A percentile compares a stretch with the other conserved stretches of the same genome.
Evolutionary conservation across 2,797 vertebrate species (phyloP).

Genomic region (Enoplosus armatus): DNA sequence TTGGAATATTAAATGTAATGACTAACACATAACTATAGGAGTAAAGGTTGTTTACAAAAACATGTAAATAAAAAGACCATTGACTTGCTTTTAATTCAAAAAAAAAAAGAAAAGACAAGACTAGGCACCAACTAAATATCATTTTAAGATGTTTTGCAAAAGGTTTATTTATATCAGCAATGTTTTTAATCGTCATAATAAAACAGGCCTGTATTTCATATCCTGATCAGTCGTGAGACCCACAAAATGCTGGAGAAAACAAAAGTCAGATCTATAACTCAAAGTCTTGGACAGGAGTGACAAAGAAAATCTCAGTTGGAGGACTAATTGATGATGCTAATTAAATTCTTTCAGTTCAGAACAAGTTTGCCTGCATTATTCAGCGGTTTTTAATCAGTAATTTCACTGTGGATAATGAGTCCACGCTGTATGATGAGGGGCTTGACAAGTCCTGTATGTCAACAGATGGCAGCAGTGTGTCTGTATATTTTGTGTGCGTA

Average conservation of each 20-base stretch:
- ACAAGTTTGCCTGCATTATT: slow-evolving; percentile 47
- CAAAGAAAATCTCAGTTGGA: slow-evolving; percentile 21
- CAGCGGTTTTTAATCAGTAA: slow-evolving; percentile 37
- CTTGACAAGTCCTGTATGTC: slow-evolving; percentile 33
- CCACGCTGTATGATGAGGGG: slow-evolving; percentile 17
- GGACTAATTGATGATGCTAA: slow-evolving; percentile 32
- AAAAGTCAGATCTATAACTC: slow-evolving; percentile 20
- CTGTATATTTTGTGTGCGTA: background rate
- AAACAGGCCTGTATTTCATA: slow-evolving; percentile 10
- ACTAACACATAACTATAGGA: background rate
- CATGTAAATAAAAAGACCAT: background rate
- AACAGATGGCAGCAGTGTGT: slow-evolving; percentile 59
- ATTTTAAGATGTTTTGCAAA: background rate
- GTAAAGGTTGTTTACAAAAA: background rate
- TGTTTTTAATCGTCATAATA: background rate
- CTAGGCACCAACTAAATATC: background rate
- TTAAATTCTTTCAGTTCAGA: slow-evolving; percentile 35
- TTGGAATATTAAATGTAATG: background rate
- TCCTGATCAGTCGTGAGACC: background rate
- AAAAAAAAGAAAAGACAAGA: background rate
- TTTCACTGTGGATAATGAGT: slow-evolving; percentile 31
- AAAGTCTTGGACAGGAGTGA: background rate
- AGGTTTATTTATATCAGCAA: slow-evolving; percentile 1
- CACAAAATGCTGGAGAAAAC: background rate
- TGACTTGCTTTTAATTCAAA: background rate